Percentiles rank a stretch among this genome's conserved stretches.
Conservation (phyloP, 1,140 invertebrate genomes). For the Aradophagus sp. region DNA sequence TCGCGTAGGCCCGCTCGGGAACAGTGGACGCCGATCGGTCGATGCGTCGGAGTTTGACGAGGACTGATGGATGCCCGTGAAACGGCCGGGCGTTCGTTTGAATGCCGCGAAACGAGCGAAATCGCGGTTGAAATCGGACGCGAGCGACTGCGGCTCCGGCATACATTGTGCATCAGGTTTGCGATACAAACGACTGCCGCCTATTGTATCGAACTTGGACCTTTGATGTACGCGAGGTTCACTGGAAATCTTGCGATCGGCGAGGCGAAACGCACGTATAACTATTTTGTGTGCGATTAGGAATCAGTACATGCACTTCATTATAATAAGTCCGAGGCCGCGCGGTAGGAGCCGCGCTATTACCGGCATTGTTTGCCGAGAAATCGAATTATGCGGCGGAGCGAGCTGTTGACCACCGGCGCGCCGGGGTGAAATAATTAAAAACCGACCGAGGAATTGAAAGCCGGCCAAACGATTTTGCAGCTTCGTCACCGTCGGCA, state of each 20-base stretch:
- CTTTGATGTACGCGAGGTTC: slow-evolving; percentile 37
- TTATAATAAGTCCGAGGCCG: neutral
- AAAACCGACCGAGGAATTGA: too few species aligned
- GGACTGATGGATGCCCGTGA: slow-evolving; percentile 73
- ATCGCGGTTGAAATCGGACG: slow-evolving; percentile 72
- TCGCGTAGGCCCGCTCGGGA: slow-evolving; percentile 39
- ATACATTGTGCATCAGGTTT: slow-evolving; percentile 55
- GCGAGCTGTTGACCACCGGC: too few species aligned
- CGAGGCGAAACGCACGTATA: slow-evolving; percentile 29
- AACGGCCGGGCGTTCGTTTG: slow-evolving; percentile 68
- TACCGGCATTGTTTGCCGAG: too few species aligned
- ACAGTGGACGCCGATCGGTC: slow-evolving; percentile 70
- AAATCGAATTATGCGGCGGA: too few species aligned
- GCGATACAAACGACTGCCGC: slow-evolving; percentile 68
- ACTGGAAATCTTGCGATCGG: slow-evolving; percentile 12
- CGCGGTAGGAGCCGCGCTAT: too few species aligned
- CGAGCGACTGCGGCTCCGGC: slow-evolving; percentile 52
- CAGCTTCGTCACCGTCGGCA: too few species aligned
- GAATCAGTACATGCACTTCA: slow-evolving; percentile 15
- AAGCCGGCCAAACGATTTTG: too few species aligned
- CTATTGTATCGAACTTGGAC: slow-evolving; percentile 63
- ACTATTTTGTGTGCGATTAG: slow-evolving; percentile 31
- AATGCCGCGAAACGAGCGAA: slow-evolving; percentile 68
- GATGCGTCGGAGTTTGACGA: slow-evolving; percentile 75
- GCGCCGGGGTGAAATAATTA: too few species aligned